Evolutionary conservation across 2,113 vertebrate species (phyloP).

Genomic region (Sylvilagus bachmani): DNA sequence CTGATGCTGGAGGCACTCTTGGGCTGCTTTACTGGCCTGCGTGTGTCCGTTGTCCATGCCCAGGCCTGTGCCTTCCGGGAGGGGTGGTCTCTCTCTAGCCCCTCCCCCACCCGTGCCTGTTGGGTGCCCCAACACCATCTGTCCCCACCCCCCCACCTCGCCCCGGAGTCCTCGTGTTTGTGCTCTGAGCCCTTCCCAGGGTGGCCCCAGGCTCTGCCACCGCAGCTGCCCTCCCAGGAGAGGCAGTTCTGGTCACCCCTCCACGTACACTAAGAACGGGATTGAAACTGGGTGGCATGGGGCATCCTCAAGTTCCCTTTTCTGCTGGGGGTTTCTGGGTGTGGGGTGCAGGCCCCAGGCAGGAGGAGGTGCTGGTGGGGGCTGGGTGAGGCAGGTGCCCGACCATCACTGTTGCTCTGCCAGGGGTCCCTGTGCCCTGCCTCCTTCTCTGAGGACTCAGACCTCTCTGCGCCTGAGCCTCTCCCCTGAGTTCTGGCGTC

Average conservation of each 20-base stretch:
- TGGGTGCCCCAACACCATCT: too few species aligned
- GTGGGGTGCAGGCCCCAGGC: too few species aligned
- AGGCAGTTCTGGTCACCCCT: neutral
- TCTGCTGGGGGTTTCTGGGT: slow-evolving; percentile 39
- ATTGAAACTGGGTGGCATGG: slow-evolving; percentile 49
- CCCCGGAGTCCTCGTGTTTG: neutral
- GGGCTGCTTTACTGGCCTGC: too few species aligned
- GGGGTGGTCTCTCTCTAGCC: too few species aligned
- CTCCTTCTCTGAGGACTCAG: neutral
- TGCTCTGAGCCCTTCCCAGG: neutral
- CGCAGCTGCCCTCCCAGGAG: neutral
- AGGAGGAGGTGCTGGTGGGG: too few species aligned
- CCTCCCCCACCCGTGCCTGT: too few species aligned
- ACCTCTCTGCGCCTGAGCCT: neutral
- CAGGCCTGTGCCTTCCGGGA: too few species aligned
- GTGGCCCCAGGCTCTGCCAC: too few species aligned
- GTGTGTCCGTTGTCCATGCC: too few species aligned
- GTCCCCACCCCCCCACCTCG: too few species aligned
- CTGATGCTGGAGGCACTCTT: too few species aligned
- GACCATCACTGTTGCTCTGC: neutral
- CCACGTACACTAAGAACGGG: slow-evolving; percentile 46
- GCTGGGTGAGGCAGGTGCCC: too few species aligned
- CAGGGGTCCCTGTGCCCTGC: neutral
- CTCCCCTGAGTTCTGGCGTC: neutral
- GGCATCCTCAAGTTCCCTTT: slow-evolving; percentile 68